These are phyloP conservation scores for Ylistrum balloti DNA, from an alignment of 1,140 invertebrate species.

Conservation along the genomic window DNA sequence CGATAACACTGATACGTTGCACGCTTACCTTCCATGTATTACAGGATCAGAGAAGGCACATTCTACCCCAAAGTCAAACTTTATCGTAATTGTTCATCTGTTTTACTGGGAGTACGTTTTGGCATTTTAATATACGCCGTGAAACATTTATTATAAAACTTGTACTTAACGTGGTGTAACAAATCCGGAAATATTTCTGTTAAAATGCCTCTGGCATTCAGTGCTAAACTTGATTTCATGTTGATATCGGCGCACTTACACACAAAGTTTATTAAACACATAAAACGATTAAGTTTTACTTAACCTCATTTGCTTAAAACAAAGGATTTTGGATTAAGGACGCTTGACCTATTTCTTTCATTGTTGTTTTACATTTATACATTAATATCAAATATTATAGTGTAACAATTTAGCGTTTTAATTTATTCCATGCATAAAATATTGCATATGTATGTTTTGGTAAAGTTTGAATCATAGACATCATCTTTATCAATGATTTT, in stretches of 20 bases:
- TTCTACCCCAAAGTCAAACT: neutral
- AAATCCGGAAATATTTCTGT: conserved; percentile 24
- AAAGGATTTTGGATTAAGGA: neutral
- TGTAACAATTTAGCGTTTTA: too few relatives aligned
- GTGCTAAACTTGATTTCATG: neutral
- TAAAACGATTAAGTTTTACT: neutral
- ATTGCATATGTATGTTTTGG: too few relatives aligned
- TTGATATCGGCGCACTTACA: neutral
- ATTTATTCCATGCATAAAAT: too few relatives aligned
- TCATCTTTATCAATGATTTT: too few relatives aligned
- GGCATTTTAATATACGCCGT: neutral
- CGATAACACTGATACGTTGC: neutral
- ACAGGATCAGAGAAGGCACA: neutral
- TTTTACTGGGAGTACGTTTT: neutral
- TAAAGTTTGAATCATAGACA: too few relatives aligned
- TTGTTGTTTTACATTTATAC: too few relatives aligned
- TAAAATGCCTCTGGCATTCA: neutral
- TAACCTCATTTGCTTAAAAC: neutral
- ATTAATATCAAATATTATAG: too few relatives aligned
- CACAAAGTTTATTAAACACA: neutral
- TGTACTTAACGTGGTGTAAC: neutral
- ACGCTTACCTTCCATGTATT: conserved; percentile 4
- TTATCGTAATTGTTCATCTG: conserved; percentile 1
- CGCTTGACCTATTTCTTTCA: too few relatives aligned
- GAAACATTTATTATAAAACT: neutral